phyloP scores from a whole-genome alignment of 2,113 vertebrate genomes.

The Pelvicachromis taeniatus region DNA sequence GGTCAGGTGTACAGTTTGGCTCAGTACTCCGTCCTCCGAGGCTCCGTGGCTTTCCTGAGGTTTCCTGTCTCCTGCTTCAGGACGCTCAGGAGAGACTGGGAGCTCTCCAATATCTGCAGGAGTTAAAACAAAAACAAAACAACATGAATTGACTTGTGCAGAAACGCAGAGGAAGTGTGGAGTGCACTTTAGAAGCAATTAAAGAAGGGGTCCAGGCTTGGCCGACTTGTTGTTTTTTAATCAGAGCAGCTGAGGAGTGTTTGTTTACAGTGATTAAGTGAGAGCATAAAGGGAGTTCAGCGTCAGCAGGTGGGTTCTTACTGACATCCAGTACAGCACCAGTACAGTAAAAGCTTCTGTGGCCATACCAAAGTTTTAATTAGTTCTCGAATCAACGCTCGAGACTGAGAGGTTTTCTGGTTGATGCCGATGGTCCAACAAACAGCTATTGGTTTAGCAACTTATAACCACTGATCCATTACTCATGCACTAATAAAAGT shows the following conservation, averaged over 20 bases:
- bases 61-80: constrained; percentile 83
- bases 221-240: constrained; percentile 49
- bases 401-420: neutral
- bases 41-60: constrained; percentile 69
- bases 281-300: constrained; percentile 11
- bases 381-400: neutral
- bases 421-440: neutral
- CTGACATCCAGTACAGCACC: neutral
- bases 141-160: neutral
- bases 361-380: neutral
- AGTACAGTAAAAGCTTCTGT: neutral
- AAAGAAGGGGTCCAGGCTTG: neutral
- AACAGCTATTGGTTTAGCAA: neutral
- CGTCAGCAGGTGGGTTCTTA: neutral
- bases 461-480: neutral
- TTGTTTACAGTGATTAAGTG: constrained; percentile 35
- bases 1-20: neutral
- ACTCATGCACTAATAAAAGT: neutral
- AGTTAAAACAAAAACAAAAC: neutral
- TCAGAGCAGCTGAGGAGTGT: constrained; percentile 13
- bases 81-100: constrained; percentile 84
- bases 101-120: constrained; percentile 89
- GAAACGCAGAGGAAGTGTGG: neutral
- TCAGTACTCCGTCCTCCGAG: neutral
- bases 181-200: neutral